Conservation (phyloP, 2,888 invertebrate genomes). For the Mythimna vitellina region DNA sequence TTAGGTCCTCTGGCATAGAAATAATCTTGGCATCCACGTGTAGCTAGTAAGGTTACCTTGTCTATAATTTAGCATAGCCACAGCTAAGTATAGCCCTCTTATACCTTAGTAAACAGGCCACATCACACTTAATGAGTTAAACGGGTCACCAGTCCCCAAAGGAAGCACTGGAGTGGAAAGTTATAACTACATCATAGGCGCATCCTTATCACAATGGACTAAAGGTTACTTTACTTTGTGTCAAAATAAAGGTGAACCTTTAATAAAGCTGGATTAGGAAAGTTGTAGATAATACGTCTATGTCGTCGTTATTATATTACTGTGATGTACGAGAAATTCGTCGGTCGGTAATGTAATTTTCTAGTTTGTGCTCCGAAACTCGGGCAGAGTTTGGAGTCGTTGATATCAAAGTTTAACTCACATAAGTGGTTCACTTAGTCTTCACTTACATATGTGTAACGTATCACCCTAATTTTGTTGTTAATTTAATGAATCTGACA, state of each 20-base stretch:
- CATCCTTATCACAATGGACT: slow-evolving; percentile 44
- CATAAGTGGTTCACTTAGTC: slow-evolving; percentile 28
- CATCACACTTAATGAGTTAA: slow-evolving; percentile 64
- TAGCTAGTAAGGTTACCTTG: slow-evolving; percentile 10
- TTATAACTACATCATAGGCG: slow-evolving; percentile 38
- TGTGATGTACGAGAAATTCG: slow-evolving; percentile 38
- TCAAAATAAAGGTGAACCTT: slow-evolving; percentile 29
- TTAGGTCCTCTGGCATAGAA: slow-evolving; percentile 27
- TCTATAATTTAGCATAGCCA: slow-evolving; percentile 19
- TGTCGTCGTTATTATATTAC: slow-evolving; percentile 25
- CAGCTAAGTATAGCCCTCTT: slow-evolving; percentile 39
- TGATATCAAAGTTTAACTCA: slow-evolving; percentile 27
- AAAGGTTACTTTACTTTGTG: slow-evolving; percentile 56
- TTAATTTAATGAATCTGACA: not conserved
- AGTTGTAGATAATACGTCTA: slow-evolving; percentile 64
- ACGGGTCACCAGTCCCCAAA: slow-evolving; percentile 66
- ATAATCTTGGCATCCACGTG: slow-evolving; percentile 36
- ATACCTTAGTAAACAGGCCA: slow-evolving; percentile 49
- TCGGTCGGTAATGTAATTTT: slow-evolving; percentile 32
- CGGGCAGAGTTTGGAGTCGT: slow-evolving; percentile 13
- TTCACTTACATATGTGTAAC: slow-evolving; percentile 6
- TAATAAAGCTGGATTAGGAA: slow-evolving; percentile 65
- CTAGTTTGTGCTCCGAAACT: slow-evolving; percentile 19
- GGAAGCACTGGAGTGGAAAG: slow-evolving; percentile 59
- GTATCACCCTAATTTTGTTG: not conserved